Evolutionary conservation across 1,140 invertebrate genomes (phyloP).

Genomic region (Lineus longissimus): DNA sequence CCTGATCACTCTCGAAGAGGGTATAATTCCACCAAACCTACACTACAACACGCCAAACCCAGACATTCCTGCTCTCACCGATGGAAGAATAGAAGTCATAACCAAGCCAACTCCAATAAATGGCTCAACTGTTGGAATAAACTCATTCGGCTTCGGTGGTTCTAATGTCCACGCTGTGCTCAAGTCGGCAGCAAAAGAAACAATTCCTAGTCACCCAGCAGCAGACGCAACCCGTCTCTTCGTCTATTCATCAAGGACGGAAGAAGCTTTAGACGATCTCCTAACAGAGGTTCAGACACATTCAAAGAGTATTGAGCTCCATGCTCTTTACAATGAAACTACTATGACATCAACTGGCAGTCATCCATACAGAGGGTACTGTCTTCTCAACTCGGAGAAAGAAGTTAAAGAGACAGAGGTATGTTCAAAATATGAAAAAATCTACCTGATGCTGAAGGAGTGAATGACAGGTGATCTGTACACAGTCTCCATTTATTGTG

Average conservation of each 20-base stretch:
- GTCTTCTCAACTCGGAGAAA: conserved; percentile 59
- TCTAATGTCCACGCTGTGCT: conserved; percentile 90
- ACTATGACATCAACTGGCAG: conserved; percentile 66
- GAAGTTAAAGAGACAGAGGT: conserved; percentile 33
- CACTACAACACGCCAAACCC: conserved; percentile 83
- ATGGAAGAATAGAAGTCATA: conserved; percentile 85
- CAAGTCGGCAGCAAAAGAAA: conserved; percentile 56
- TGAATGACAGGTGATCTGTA: neutral
- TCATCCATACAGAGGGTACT: conserved; percentile 74
- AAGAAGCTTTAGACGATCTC: conserved; percentile 70
- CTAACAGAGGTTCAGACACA: conserved; percentile 60
- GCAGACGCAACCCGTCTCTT: conserved; percentile 64
- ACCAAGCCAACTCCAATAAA: conserved; percentile 74
- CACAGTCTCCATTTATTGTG: neutral
- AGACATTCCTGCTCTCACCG: conserved; percentile 79
- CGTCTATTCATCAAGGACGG: conserved; percentile 77
- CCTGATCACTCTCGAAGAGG: conserved; percentile 82
- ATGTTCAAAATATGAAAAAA: neutral
- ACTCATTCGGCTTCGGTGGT: conserved; percentile 97
- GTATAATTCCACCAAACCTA: conserved; percentile 82
- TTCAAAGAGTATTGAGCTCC: conserved; percentile 67
- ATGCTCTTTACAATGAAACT: conserved; percentile 72
- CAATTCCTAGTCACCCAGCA: conserved; percentile 47
- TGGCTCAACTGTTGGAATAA: conserved; percentile 80
- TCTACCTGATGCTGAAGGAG: too few relatives aligned